phyloP scores from a whole-genome alignment of 1,140 invertebrate genomes.

The Akabosia matsudoensis region DNA sequence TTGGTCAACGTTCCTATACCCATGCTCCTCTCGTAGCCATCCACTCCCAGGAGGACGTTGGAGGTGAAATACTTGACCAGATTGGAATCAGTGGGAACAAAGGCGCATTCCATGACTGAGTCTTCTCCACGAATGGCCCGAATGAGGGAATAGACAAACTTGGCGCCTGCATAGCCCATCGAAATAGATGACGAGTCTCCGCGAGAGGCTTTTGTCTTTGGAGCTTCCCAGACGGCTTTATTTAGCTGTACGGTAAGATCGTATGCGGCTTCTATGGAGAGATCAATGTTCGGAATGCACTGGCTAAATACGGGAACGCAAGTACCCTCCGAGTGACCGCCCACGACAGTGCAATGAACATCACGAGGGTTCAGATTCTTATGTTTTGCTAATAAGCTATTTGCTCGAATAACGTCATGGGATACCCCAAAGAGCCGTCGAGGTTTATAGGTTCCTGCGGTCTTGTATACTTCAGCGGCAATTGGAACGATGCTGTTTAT shows the following conservation, averaged over 20 bases:
- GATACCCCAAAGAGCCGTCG: conserved; percentile 75
- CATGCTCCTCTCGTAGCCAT: conserved; percentile 86
- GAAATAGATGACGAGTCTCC: conserved; percentile 64
- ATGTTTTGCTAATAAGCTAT: conserved; percentile 61
- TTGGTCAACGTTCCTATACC: conserved; percentile 81
- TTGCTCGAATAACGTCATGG: conserved; percentile 71
- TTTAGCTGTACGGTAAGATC: conserved; percentile 48
- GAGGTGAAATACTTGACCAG: conserved; percentile 93
- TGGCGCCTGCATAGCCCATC: conserved; percentile 64
- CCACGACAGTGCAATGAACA: conserved; percentile 73
- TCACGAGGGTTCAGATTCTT: conserved; percentile 56
- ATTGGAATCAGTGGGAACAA: conserved; percentile 79
- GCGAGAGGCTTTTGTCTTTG: conserved; percentile 64
- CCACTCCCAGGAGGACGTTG: conserved; percentile 80
- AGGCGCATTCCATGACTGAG: conserved; percentile 89
- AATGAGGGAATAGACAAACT: conserved; percentile 79
- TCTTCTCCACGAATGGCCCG: conserved; percentile 80
- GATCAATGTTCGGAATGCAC: conserved; percentile 58
- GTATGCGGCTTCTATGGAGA: neutral
- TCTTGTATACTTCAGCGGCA: conserved; percentile 67
- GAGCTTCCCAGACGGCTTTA: conserved; percentile 64
- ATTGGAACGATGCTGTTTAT: conserved; percentile 67
- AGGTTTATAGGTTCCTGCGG: conserved; percentile 63
- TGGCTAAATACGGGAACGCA: conserved; percentile 78
- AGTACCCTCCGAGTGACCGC: conserved; percentile 73